A percentile compares a stretch with the other conserved stretches of the same genome.
Evolutionary conservation across 2,888 invertebrate genomes (phyloP).

Genomic region (Athalia cordata): DNA sequence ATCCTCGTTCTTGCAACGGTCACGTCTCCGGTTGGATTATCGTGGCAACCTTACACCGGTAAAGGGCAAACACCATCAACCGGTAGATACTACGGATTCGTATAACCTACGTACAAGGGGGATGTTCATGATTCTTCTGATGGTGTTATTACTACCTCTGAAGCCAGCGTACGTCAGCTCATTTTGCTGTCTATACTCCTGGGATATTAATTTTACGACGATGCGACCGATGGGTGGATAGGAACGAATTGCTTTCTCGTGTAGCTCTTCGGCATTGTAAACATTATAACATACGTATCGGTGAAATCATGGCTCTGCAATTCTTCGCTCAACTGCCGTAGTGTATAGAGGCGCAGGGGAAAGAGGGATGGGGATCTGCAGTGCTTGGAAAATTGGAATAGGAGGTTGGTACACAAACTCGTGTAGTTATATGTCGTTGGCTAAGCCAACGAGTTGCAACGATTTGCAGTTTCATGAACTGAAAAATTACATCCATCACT

Average conservation of each 20-base stretch:
- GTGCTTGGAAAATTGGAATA: too few relatives aligned
- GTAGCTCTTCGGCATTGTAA: not conserved
- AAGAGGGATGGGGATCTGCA: too few relatives aligned
- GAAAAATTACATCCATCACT: not conserved
- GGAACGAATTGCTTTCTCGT: too few relatives aligned
- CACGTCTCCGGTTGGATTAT: slow-evolving; percentile 10
- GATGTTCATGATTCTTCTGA: not conserved
- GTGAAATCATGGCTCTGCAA: too few relatives aligned
- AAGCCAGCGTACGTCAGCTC: slow-evolving; percentile 22
- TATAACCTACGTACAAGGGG: not conserved
- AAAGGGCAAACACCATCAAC: slow-evolving; percentile 12
- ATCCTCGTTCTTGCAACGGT: not conserved
- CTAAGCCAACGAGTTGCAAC: too few relatives aligned
- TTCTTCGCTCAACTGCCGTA: too few relatives aligned
- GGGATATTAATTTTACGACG: slow-evolving; percentile 17
- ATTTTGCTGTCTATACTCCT: not conserved
- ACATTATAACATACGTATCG: too few relatives aligned
- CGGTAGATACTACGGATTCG: not conserved
- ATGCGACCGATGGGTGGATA: not conserved
- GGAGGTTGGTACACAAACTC: too few relatives aligned
- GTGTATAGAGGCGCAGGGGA: too few relatives aligned
- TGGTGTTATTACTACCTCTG: slow-evolving; percentile 13
- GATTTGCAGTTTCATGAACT: not conserved
- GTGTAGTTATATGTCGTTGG: not conserved
- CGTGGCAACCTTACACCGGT: not conserved